A percentile compares a stretch with the other conserved stretches of the same genome.
These are phyloP conservation scores for Stenotaenia linearis DNA, from an alignment of 2,888 invertebrate species.

Conservation along the genomic window DNA sequence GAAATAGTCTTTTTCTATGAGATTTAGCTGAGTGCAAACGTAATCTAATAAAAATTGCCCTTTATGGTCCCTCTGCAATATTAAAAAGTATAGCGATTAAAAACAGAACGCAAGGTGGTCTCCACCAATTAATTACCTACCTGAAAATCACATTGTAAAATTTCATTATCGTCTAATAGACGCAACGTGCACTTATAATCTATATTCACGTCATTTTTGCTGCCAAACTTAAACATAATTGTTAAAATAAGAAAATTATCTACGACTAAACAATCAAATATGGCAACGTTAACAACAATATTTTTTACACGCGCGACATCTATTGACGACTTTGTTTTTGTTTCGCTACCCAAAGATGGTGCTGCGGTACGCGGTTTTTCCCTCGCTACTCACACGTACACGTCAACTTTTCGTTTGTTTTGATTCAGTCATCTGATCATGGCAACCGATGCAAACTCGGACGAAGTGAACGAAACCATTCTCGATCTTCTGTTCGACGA, in stretches of 20 bases:
- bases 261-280: constrained; percentile 30
- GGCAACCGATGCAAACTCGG: not conserved
- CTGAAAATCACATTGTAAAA: constrained; percentile 89
- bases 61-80: constrained; percentile 70
- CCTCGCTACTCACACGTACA: not conserved
- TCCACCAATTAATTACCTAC: constrained; percentile 47
- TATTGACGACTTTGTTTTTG: not conserved
- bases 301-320: not conserved
- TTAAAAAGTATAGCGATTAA: not conserved
- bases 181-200: constrained; percentile 77
- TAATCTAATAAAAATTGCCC: constrained; percentile 83
- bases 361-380: not conserved
- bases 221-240: constrained; percentile 54
- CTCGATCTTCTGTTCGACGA: not conserved
- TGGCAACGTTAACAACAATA: constrained; percentile 21
- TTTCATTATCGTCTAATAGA: constrained; percentile 82
- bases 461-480: not conserved
- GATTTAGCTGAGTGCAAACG: constrained; percentile 82
- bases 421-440: not conserved
- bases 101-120: not conserved
- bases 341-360: not conserved
- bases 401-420: not conserved
- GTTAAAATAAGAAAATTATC: not conserved
- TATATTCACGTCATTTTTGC: constrained; percentile 67
- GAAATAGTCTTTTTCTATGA: constrained; percentile 90